phyloP scores from a whole-genome alignment of 1,140 invertebrate species.

The Drosophila obscura region DNA sequence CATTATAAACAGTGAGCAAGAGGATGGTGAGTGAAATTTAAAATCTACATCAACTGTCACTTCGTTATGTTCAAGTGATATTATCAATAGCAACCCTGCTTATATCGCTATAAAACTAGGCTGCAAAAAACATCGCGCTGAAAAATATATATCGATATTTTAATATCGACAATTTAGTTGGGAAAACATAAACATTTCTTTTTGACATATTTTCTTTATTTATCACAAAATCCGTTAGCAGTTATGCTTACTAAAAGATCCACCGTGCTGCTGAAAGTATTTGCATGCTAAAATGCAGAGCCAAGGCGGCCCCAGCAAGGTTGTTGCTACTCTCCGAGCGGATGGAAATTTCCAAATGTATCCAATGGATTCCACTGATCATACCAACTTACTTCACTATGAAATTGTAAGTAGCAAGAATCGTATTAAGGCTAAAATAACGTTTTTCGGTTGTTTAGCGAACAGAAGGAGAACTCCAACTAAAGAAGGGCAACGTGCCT shows the following conservation, averaged over 20 bases:
- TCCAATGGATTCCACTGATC: conserved; percentile 63
- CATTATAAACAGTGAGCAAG: not conserved
- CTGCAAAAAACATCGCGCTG: too few species aligned
- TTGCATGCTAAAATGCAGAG: conserved; percentile 64
- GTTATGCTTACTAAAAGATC: conserved; percentile 46
- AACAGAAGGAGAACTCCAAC: conserved; percentile 65
- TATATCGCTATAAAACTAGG: conserved; percentile 2
- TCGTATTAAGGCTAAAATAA: not conserved
- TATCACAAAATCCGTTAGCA: conserved; percentile 18
- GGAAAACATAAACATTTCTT: conserved; percentile 45
- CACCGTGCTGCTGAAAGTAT: conserved; percentile 40
- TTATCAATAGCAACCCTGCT: too few species aligned
- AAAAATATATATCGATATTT: too few species aligned
- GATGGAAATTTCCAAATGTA: conserved; percentile 81
- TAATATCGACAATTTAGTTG: conserved; percentile 13
- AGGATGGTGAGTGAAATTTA: conserved; percentile 13
- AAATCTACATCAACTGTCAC: conserved; percentile 9
- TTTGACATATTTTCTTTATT: conserved; percentile 4
- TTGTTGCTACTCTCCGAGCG: conserved; percentile 76
- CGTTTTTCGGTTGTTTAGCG: conserved; percentile 43
- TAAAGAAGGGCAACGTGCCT: conserved; percentile 48
- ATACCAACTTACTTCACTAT: conserved; percentile 71
- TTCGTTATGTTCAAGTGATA: not conserved
- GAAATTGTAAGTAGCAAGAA: conserved; percentile 67
- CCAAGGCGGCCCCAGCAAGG: conserved; percentile 58